Percentiles rank a stretch among this genome's conserved stretches.
Evolutionary conservation across 92 coral and sea anemone genomes (phyloP).

Genomic region (Nematostella vectensis): DNA sequence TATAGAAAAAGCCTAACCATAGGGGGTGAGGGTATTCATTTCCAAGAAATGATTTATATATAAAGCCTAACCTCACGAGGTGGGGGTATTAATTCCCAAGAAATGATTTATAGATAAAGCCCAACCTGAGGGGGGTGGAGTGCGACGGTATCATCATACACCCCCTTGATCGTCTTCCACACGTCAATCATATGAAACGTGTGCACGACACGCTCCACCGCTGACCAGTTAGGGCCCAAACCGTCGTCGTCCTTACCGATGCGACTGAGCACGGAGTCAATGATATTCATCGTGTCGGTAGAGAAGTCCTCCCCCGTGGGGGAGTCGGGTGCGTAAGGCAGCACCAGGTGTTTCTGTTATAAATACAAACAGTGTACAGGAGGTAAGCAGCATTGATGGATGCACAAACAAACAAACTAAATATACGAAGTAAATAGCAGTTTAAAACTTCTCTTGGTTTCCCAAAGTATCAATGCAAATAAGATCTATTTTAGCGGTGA

Average conservation of each 20-base stretch:
- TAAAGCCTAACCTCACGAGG: too few relatives aligned
- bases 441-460: too few relatives aligned
- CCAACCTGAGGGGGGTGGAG: slow-evolving; percentile 51
- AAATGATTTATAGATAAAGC: too few relatives aligned
- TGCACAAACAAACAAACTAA: neutral
- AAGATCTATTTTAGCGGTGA: too few relatives aligned
- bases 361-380: too few relatives aligned
- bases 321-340: slow-evolving; percentile 61
- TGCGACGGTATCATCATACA: slow-evolving; percentile 33
- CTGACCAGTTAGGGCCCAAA: slow-evolving; percentile 73
- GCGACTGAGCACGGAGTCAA: slow-evolving; percentile 57
- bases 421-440: too few relatives aligned
- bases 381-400: too few relatives aligned
- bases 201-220: slow-evolving; percentile 77
- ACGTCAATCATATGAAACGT: slow-evolving; percentile 80
- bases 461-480: too few relatives aligned
- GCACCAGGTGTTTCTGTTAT: slow-evolving; percentile 39
- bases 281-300: slow-evolving; percentile 68
- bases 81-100: too few relatives aligned
- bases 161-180: slow-evolving; percentile 55
- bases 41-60: too few relatives aligned
- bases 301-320: slow-evolving; percentile 47
- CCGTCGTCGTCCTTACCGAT: slow-evolving; percentile 72
- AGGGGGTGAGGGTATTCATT: too few relatives aligned
- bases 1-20: too few relatives aligned